These are phyloP conservation scores for Limulus polyphemus DNA, from an alignment of 2,888 invertebrate species.

Conservation along the genomic window DNA sequence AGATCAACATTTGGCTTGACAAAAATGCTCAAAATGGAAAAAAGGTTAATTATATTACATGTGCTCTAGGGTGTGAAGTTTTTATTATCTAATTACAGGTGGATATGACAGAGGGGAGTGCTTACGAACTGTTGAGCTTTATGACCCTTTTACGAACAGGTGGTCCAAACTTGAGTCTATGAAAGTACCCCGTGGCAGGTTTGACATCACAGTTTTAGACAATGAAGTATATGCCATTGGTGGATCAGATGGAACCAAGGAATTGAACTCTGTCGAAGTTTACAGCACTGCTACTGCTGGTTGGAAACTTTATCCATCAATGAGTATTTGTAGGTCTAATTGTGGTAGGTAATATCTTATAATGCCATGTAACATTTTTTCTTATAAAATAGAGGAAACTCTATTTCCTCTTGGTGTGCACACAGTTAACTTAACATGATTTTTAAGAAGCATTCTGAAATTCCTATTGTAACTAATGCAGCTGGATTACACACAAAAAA, in stretches of 20 bases:
- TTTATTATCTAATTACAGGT: slow-evolving; percentile 38
- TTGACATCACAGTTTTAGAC: slow-evolving; percentile 56
- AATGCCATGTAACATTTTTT: too few species aligned
- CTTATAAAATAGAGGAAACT: too few species aligned
- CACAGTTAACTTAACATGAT: too few species aligned
- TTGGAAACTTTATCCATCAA: slow-evolving; percentile 44
- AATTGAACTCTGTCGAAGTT: slow-evolving; percentile 58
- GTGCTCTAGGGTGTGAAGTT: background rate
- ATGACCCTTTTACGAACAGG: slow-evolving; percentile 52
- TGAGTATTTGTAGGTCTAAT: slow-evolving; percentile 54
- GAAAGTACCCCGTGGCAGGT: slow-evolving; percentile 61
- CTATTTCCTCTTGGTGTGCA: too few species aligned
- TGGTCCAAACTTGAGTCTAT: slow-evolving; percentile 58
- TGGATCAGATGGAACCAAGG: slow-evolving; percentile 69
- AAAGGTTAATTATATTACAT: too few species aligned
- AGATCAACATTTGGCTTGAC: background rate
- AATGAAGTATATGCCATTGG: slow-evolving; percentile 63
- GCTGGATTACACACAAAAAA: too few species aligned
- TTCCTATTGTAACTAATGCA: too few species aligned
- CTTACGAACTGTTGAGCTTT: slow-evolving; percentile 58
- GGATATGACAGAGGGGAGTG: slow-evolving; percentile 76
- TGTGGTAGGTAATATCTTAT: slow-evolving; percentile 40
- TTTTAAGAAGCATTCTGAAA: too few species aligned
- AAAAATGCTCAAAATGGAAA: too few species aligned
- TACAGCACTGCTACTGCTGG: slow-evolving; percentile 41